Base-by-base conservation (phyloP, 2,888 invertebrate species). In the Tenthredo scrophulariae region DNA sequence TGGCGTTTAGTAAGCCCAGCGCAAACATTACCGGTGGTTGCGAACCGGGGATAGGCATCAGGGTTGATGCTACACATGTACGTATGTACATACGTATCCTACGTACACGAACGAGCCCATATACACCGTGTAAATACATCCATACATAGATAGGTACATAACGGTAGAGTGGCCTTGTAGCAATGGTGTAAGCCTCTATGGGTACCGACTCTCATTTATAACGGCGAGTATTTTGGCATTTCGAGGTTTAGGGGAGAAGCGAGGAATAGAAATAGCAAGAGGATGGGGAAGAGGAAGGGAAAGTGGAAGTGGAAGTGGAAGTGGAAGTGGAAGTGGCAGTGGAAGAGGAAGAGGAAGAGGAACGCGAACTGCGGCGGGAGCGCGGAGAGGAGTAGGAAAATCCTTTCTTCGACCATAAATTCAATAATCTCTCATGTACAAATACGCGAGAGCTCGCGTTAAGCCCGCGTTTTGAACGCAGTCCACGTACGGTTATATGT, bases 401-500 rank as follows among this genome's bases (percentile, higher is more conserved):
- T 88, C 87, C 86, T 87, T 88, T 85, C 85, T 85, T 85, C 87
- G 86, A 86, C 85, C 89, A 89, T 90, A 90, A 90, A 90, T 90
- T 90, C 88, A 89, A 90, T 90, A 89, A 89, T 89, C 88, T 87
- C 87, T 86, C 86, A 84, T 82, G 87, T 87, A 88, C 88, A 88
- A 89, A 90, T 88, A 86, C 86, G 87, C 46, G 79, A 40, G 79
- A 54, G 37, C 33, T 54, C 29, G 50, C 18, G 79, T 86, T 88
- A 88, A 89, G 88, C 87, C 85, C 85, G 82, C 83, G 86, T 85
- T 88, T 87, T 85, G 86, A 86, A 89, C 88, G 86, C 89, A 33
- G 88, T 88, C 88, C 89, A 89, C 90, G 89, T 89, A 88, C 88
- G 83, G 67, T 75, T 40, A 74, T 40, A 74, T 43, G n/a, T 77